phyloP scores from a whole-genome alignment of 2,888 invertebrate species.

The Drosophila atripex region DNA sequence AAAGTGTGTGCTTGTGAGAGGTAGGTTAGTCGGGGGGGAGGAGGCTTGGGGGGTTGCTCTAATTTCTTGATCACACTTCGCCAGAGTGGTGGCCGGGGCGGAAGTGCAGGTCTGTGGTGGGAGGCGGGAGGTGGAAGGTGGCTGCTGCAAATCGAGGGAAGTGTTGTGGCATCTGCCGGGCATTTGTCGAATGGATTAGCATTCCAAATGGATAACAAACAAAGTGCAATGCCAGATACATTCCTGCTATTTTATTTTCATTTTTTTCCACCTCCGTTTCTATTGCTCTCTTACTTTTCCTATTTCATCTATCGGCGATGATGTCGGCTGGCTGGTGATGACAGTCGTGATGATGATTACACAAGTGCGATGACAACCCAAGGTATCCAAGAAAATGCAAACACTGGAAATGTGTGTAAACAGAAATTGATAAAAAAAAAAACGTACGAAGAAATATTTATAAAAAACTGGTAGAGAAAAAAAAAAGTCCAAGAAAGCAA shows the following conservation, averaged over 20 bases:
- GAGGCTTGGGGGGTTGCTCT: conserved; percentile 55
- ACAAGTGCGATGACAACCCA: conserved; percentile 66
- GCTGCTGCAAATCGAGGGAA: conserved; percentile 33
- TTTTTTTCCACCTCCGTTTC: background rate
- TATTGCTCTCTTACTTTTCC: conserved; percentile 1
- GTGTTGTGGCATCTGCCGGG: conserved; percentile 20
- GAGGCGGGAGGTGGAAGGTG: too few species aligned
- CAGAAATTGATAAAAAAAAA: conserved; percentile 61
- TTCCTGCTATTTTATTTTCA: background rate
- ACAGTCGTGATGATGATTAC: conserved; percentile 66
- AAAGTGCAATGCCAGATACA: conserved; percentile 28
- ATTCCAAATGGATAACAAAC: conserved; percentile 51
- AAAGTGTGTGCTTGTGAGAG: background rate
- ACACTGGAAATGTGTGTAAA: conserved; percentile 67
- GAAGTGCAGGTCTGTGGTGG: too few species aligned
- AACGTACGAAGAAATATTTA: conserved; percentile 53
- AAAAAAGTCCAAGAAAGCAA: conserved; percentile 3
- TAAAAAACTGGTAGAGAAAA: conserved; percentile 43
- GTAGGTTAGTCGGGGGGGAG: too few species aligned
- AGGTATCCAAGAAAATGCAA: conserved; percentile 67
- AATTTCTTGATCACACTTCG: conserved; percentile 73
- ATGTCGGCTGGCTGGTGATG: conserved; percentile 38
- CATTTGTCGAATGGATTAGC: conserved; percentile 66
- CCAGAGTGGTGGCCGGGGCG: conserved; percentile 27
- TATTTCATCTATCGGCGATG: conserved; percentile 32